Evolutionary conservation across 35 echinoderm and acorn worm genomes (phyloP).

Genomic region (Apostichopus californicus): DNA sequence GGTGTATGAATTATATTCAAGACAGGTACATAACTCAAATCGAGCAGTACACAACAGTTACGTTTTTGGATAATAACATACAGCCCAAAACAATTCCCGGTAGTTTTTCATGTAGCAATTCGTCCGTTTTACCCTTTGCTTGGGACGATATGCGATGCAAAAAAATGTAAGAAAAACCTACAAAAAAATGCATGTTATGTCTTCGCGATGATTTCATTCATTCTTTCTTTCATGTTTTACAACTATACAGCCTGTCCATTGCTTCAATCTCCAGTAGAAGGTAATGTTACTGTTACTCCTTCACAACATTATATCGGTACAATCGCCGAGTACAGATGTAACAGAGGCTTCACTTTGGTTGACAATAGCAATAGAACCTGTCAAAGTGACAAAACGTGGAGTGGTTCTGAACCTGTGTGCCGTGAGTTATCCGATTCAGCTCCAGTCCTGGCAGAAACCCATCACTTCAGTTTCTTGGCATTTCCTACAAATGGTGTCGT

Average conservation of each 20-base stretch:
- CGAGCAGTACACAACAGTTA: too few species aligned
- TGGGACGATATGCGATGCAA: too few species aligned
- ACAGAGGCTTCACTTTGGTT: neutral
- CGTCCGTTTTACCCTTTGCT: too few species aligned
- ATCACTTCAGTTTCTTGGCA: neutral
- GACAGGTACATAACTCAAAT: too few species aligned
- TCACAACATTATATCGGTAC: neutral
- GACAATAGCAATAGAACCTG: neutral
- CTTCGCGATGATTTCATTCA: too few species aligned
- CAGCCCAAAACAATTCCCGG: too few species aligned
- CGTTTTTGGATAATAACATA: too few species aligned
- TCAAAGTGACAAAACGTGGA: slow-evolving; percentile 24
- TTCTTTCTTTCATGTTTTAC: too few species aligned
- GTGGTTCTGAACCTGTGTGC: slow-evolving; percentile 4
- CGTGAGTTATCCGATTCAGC: neutral
- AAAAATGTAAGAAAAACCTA: too few species aligned
- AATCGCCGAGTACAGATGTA: neutral
- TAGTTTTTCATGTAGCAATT: too few species aligned
- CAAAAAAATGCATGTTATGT: too few species aligned
- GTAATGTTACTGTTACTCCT: neutral
- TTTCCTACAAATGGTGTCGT: neutral
- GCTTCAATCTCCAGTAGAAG: neutral
- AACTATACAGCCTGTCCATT: neutral
- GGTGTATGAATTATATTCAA: too few species aligned
- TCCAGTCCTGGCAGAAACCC: neutral